Base-by-base conservation (phyloP, 2,113 vertebrate genomes). In the Colinus virginianus region DNA sequence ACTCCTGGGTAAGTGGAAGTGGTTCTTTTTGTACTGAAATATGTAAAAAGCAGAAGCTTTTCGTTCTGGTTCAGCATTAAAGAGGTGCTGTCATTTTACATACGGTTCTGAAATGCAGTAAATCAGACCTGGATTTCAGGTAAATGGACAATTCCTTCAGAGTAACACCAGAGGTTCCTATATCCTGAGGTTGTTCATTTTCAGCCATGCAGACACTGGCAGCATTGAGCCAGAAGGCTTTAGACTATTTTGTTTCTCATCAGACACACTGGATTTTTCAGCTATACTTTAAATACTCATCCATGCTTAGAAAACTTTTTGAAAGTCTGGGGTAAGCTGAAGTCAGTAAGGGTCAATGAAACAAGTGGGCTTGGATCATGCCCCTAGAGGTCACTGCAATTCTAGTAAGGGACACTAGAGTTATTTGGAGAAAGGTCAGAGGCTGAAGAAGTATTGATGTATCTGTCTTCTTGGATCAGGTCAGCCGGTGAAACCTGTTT, bases 1-100 rank as follows among this genome's bases (percentile, higher is more conserved):
- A 98, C 68, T 96, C 93, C 80, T 95, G 96, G 96, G 98, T 99
- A 98, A 99, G 99, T 98, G 58, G 34, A 98, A 98, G 98, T 98
- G 84, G 32, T 76, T 90, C 70, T 46, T 90, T 86, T 93, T 88
- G 42, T 87, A 85, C 79, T 90, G 87, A 88, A 89, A 78, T 32
- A 58, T 36, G 38, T 93, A 83, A 90, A 59, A 67, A 66, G 32
- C 69, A 64, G 72, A 93, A 93, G 90, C 21, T 67, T 93, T 91
- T 95, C 93, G 25, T 45, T 89, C 72, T 68, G 67, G 87, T 79
- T 93, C 84, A 93, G 53, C 87, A 49, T 78, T 87, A 87, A 84
- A 87, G 68, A 77, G 34, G 17, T 85, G 19, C 63, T 80, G 68
- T 87, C 48, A 53, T 88, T 59, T 91, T 92, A 56, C 2, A 9